Evolutionary conservation across 2,888 invertebrate species (phyloP).

Genomic region (Clistopyga incitator): DNA sequence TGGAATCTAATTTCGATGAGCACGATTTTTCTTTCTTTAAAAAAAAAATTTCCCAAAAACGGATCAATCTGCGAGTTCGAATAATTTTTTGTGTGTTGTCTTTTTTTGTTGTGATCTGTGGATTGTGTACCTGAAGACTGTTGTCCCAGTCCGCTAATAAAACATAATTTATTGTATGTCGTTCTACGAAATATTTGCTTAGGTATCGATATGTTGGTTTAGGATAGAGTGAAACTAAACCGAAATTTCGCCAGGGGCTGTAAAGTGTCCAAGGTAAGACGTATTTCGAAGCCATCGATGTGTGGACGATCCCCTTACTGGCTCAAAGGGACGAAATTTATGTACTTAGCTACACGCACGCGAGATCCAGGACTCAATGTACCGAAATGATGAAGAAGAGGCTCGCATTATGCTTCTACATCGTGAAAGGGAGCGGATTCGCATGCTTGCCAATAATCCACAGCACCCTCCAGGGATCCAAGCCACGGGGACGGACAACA

Average conservation of each 20-base stretch:
- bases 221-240: background rate
- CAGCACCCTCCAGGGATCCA: constrained; percentile 39
- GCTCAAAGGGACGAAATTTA: background rate
- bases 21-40: no score
- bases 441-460: constrained; percentile 51
- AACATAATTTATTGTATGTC: background rate
- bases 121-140: no score
- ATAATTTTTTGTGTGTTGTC: no score
- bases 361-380: constrained; percentile 22
- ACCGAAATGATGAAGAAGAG: constrained; percentile 14
- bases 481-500: background rate
- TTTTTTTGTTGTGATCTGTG: no score
- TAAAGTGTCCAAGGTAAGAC: background rate
- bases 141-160: no score
- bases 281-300: background rate
- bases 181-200: background rate
- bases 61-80: no score
- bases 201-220: background rate
- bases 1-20: no score
- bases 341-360: background rate
- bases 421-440: constrained; percentile 21
- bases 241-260: background rate
- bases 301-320: background rate
- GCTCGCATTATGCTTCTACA: background rate
- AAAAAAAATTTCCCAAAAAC: no score